A percentile compares a stretch with the other conserved stretches of the same genome.
Evolutionary conservation across 2,888 invertebrate genomes (phyloP).

Genomic region (Aromia moschata): DNA sequence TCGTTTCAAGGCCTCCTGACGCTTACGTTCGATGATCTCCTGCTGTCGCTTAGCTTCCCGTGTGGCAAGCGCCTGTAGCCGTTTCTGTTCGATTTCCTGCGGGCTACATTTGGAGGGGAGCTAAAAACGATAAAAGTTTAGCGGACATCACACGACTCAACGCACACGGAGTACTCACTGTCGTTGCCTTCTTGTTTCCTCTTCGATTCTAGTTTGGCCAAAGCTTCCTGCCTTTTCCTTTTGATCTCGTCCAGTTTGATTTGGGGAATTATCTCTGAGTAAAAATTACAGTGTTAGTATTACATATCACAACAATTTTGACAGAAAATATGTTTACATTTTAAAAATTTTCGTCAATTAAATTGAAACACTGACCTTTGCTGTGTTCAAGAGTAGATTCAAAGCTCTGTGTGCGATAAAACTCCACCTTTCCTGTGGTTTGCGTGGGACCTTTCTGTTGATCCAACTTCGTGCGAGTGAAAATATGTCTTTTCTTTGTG

Average conservation of each 20-base stretch:
- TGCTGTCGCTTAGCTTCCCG: constrained; percentile 60
- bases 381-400: constrained; percentile 40
- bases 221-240: constrained; percentile 69
- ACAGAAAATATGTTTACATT: too few species aligned
- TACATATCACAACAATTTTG: too few species aligned
- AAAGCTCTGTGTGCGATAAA: constrained; percentile 53
- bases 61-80: constrained; percentile 62
- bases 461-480: constrained; percentile 42
- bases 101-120: constrained; percentile 61
- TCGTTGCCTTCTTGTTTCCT: constrained; percentile 44
- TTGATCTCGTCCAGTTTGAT: constrained; percentile 72
- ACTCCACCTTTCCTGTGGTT: constrained; percentile 46
- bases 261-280: constrained; percentile 46
- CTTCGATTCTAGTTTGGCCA: constrained; percentile 69
- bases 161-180: constrained; percentile 32
- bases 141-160: constrained; percentile 13
- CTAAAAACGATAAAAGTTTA: too few species aligned
- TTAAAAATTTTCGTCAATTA: too few species aligned
- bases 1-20: constrained; percentile 57
- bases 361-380: constrained; percentile 21
- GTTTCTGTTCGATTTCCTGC: constrained; percentile 64
- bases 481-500: background rate
- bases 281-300: too few species aligned
- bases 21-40: constrained; percentile 57
- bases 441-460: constrained; percentile 2